A percentile compares a stretch with the other conserved stretches of the same genome.
phyloP scores from a whole-genome alignment of 2,888 invertebrate species.

The Athrips mouffetella region DNA sequence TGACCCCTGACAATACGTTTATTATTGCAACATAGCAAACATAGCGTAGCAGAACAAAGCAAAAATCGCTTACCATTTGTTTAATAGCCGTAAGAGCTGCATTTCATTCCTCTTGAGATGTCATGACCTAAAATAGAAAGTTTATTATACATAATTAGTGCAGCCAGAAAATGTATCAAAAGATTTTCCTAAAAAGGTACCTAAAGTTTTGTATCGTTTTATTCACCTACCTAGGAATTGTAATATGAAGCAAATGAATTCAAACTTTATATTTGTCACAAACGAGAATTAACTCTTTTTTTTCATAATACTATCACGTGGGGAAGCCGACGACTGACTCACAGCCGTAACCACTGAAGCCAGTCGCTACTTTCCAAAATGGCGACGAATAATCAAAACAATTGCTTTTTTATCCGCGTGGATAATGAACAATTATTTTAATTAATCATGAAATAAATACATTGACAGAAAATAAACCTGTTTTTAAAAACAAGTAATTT shows the following conservation, averaged over 20 bases:
- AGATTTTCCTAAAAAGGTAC: background rate
- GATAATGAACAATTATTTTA: slow-evolving; percentile 3
- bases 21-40: slow-evolving; percentile 1
- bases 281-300: slow-evolving; percentile 39
- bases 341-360: slow-evolving; percentile 36
- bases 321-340: slow-evolving; percentile 59
- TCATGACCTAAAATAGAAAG: slow-evolving; percentile 33
- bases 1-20: slow-evolving; percentile 7
- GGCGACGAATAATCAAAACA: slow-evolving; percentile 27
- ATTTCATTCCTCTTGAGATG: slow-evolving; percentile 27
- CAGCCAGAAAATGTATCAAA: background rate
- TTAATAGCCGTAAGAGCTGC: slow-evolving; percentile 36
- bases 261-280: slow-evolving; percentile 28
- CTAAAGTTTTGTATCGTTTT: no score
- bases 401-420: slow-evolving; percentile 15
- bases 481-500: background rate
- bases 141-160: slow-evolving; percentile 19
- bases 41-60: slow-evolving; percentile 7
- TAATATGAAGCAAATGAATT: background rate
- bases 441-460: background rate
- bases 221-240: background rate
- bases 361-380: slow-evolving; percentile 45
- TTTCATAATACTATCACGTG: slow-evolving; percentile 49
- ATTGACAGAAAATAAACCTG: background rate
- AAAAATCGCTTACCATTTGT: slow-evolving; percentile 39